A percentile compares a stretch with the other conserved stretches of the same genome.
These are phyloP conservation scores for Caenorhabditis brenneri DNA, from an alignment of 1,140 invertebrate species.

Conservation along the genomic window DNA sequence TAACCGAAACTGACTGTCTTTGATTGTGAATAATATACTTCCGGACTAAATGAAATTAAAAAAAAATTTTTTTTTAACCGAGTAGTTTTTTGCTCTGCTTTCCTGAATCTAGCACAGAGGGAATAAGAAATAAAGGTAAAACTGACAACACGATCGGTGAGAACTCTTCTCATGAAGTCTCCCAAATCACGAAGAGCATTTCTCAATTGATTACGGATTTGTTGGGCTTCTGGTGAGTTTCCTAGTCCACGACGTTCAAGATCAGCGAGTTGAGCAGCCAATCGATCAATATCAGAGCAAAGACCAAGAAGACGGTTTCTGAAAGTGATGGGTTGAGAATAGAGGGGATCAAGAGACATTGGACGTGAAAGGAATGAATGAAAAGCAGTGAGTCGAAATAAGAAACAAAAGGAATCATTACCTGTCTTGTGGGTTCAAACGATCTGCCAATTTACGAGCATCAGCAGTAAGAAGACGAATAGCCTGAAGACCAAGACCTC, in stretches of 20 bases:
- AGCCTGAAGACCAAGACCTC: constrained; percentile 81
- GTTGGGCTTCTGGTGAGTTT: constrained; percentile 74
- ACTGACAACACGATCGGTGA: constrained; percentile 76
- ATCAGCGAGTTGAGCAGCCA: constrained; percentile 83
- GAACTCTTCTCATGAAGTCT: constrained; percentile 81
- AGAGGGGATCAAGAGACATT: neutral
- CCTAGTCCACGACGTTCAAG: constrained; percentile 82
- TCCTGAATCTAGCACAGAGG: neutral
- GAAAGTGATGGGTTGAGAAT: neutral
- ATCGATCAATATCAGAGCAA: constrained; percentile 88
- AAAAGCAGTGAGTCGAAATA: neutral
- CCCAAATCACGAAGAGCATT: constrained; percentile 91
- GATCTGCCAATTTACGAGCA: constrained; percentile 89
- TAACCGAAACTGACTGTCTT: too few relatives aligned
- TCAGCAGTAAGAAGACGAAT: constrained; percentile 90
- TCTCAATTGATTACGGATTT: constrained; percentile 76
- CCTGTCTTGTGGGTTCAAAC: constrained; percentile 87
- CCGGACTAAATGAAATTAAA: too few relatives aligned
- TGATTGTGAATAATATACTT: too few relatives aligned
- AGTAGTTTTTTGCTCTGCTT: neutral
- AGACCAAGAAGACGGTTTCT: constrained; percentile 73
- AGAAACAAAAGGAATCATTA: constrained; percentile 69
- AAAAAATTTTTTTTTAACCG: too few relatives aligned
- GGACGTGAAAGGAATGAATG: neutral
- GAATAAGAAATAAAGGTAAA: constrained; percentile 27